These are phyloP conservation scores for Micromussa lordhowensis DNA, from an alignment of 92 coral and sea anemone genomes.

Conservation along the genomic window DNA sequence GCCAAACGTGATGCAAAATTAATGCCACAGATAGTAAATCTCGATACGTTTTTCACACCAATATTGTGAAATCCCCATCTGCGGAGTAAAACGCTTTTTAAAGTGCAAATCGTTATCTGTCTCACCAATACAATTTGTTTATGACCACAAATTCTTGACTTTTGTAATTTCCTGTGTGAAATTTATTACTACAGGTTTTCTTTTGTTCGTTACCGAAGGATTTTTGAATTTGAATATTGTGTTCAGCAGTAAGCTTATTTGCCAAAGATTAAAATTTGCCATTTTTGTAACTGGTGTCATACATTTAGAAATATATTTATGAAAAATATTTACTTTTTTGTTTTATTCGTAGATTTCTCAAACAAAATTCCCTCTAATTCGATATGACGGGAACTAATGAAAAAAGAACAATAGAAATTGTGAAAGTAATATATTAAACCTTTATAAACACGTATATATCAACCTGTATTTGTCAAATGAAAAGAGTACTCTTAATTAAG, in stretches of 20 bases:
- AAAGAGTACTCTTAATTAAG: slow-evolving; percentile 2
- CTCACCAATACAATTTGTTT: not conserved
- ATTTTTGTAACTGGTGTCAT: not conserved
- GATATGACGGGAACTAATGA: slow-evolving; percentile 1
- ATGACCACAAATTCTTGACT: not conserved
- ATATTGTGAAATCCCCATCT: not conserved
- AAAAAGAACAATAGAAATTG: slow-evolving; percentile 1
- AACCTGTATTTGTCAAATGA: slow-evolving; percentile 13
- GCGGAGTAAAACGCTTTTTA: not conserved
- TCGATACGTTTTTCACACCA: not conserved
- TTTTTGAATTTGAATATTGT: slow-evolving; percentile 16
- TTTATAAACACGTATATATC: not conserved
- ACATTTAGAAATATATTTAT: not conserved
- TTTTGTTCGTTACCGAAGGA: not conserved
- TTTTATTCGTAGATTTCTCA: not conserved
- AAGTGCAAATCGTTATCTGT: not conserved
- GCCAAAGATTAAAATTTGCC: not conserved
- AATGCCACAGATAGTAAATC: not conserved
- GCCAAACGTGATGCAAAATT: not conserved
- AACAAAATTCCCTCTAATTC: not conserved
- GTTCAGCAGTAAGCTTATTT: slow-evolving; percentile 5
- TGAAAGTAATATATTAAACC: not conserved
- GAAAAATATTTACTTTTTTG: not conserved
- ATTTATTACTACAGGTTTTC: not conserved
- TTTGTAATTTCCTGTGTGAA: slow-evolving; percentile 11